phyloP scores from a whole-genome alignment of 2,113 vertebrate species.

The Pluvianellus socialis region DNA sequence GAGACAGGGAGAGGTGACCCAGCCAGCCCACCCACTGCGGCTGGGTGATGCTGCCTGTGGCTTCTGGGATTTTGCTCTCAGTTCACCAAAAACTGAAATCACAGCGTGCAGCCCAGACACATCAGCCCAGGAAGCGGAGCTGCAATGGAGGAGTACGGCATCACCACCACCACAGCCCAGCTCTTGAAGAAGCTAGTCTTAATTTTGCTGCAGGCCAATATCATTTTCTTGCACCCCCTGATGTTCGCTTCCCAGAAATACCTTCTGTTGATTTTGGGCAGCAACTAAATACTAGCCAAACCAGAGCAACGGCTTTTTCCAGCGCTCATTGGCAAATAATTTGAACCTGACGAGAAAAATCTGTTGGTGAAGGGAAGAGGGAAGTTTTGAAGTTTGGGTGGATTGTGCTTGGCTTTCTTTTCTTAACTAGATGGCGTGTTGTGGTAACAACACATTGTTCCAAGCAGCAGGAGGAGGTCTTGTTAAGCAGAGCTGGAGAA shows the following conservation, averaged over 20 bases:
- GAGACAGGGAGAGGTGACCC: not conserved
- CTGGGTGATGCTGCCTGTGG: not conserved
- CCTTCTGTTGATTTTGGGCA: not conserved
- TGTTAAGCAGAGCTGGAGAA: not conserved
- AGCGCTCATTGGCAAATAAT: not conserved
- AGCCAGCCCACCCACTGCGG: not conserved
- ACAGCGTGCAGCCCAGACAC: not conserved
- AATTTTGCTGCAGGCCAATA: not conserved
- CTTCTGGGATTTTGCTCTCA: not conserved
- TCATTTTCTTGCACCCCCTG: not conserved
- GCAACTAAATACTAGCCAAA: slow-evolving; percentile 12
- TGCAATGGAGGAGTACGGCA: not conserved
- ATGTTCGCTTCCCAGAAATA: not conserved
- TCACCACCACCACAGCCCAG: fast-evolving
- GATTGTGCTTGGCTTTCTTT: slow-evolving; percentile 31
- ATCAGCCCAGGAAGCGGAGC: not conserved
- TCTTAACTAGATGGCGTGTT: slow-evolving; percentile 34
- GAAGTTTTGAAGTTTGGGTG: slow-evolving; percentile 30
- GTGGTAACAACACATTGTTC: slow-evolving; percentile 46
- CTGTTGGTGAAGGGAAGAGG: slow-evolving; percentile 9
- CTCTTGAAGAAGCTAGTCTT: not conserved
- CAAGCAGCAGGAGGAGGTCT: slow-evolving; percentile 39
- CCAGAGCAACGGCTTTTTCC: not conserved
- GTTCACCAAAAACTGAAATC: not conserved
- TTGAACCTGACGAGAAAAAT: slow-evolving; percentile 43